Evolutionary conservation across 23 tunicate species (phyloP), one percentile per base, ranked within the genome.

Genomic region (Ascidia mentula): DNA sequence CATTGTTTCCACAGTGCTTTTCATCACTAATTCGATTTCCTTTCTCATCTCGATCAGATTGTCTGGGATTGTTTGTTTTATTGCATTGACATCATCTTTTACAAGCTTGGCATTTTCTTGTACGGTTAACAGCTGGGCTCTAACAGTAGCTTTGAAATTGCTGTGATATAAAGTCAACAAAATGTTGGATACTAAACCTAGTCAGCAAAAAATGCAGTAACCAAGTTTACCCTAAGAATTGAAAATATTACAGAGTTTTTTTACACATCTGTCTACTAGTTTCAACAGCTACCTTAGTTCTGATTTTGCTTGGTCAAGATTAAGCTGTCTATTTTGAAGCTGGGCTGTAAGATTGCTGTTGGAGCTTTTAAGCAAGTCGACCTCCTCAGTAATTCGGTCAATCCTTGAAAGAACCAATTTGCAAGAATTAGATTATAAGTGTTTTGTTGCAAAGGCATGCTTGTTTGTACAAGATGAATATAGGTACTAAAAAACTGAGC

Each of bases 311-410:
- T 75, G 22, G 42, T 75, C 59, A 26, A 35, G 31, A 53, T 59
- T 83, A 18, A 46, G 73, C 59, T 74, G 53, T 83, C 73, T 73
- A 6, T 18, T 6, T 3, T 36, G 12, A 2, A 83, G 9, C 35
- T 53, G 73, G 4, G 9, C 2, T 13, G n/a, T 28, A 15, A 83
- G 34, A 22, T 74, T 74, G 18, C 28, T 36, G 59, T 74, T 36
- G 5, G 53, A 2, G 53, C 38, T 26, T 36, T 83, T 83, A 40
- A 75, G 6, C 8, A 38, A 60, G 37, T 83, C 87, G 28, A 83
- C 46, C 8, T 74, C 87, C 7, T 36, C 32, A 22, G 87, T 75
- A 38, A 83, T 83, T 53, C 53, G 45, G 6, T 79, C n/a, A 74
- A 83, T 75, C 59, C 87, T 83, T 24, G 5, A 82, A 72, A 35